Base-by-base conservation (phyloP, 1,140 invertebrate genomes). In the Meloidogyne hapla region DNA sequence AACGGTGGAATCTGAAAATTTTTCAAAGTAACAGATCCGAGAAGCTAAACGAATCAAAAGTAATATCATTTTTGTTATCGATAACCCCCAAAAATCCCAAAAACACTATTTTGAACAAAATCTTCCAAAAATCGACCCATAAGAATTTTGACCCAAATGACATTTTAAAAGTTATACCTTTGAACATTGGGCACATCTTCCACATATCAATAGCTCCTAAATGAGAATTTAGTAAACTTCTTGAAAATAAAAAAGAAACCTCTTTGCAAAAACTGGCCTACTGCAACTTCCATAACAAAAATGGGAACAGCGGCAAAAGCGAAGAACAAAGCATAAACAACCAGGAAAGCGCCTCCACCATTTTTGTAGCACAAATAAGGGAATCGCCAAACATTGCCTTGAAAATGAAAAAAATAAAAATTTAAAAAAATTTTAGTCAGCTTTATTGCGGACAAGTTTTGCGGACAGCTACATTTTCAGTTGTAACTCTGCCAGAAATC, bases 141-240 rank as follows among this genome's bases (percentile, higher is more conserved):
- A 33, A 33, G 33, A 33, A 33, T 33, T n/a, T n/a, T 33, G 9
- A 33, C 4, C 33, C 33, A 33, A 33, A 33, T 15, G 12, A 72
- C 2, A 62, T 38, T 79, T 76, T 28, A 4, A 26, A 28, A 33
- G 62, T 23, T 28, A 15, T 79, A 92, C 92, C 92, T 91, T 91
- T 92, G 82, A 93, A 92, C 33, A 93, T 89, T 1, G 93, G 92
- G 40, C 92, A 92, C 73, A 93, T 92, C 78, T 91, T 90, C 92
- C 92, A 94, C 62, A 92, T 90, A 18, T 92, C 74, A 92, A 56
- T 92, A 91, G n/a, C 92, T 91, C 48, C 48, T 56, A 21, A n/a
- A 15, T 56, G n/a, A 77, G n/a, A 38, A 10, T 25, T 80, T 91
- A 89, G 91, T 92, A 93, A 33, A 92, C 89, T 9, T 91, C 92